phyloP scores from a whole-genome alignment of 2,113 vertebrate species.

The Chroicocephalus ridibundus region DNA sequence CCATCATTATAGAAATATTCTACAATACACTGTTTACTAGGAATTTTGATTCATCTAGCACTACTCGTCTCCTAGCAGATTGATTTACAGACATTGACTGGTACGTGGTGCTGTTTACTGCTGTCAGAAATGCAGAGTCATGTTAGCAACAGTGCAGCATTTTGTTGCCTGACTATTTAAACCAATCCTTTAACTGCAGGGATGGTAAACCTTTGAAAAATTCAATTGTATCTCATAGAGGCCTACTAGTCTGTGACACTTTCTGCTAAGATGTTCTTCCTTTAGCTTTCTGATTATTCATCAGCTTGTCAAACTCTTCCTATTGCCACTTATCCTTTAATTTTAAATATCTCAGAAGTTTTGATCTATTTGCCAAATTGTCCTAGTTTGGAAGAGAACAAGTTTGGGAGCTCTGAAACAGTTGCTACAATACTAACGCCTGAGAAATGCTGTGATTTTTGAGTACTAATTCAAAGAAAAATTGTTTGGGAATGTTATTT shows the following conservation, averaged over 20 bases:
- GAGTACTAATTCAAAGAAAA: neutral
- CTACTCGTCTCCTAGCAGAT: slow-evolving; percentile 6
- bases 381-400: neutral
- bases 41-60: neutral
- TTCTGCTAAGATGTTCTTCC: neutral
- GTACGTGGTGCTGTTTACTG: neutral
- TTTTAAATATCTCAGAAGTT: neutral
- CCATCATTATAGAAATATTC: neutral
- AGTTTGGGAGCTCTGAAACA: neutral
- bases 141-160: neutral
- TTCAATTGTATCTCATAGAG: neutral
- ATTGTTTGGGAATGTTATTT: neutral
- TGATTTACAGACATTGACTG: slow-evolving; percentile 8
- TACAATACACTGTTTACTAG: neutral
- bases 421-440: neutral
- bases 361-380: neutral
- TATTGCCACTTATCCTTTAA: neutral
- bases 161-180: neutral
- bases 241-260: neutral
- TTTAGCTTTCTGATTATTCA: slow-evolving; percentile 15
- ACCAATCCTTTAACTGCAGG: neutral
- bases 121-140: neutral
- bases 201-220: neutral
- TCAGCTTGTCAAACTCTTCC: neutral
- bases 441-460: neutral